Conservation (phyloP, 2,113 vertebrate genomes). For the Panurus biarmicus region DNA sequence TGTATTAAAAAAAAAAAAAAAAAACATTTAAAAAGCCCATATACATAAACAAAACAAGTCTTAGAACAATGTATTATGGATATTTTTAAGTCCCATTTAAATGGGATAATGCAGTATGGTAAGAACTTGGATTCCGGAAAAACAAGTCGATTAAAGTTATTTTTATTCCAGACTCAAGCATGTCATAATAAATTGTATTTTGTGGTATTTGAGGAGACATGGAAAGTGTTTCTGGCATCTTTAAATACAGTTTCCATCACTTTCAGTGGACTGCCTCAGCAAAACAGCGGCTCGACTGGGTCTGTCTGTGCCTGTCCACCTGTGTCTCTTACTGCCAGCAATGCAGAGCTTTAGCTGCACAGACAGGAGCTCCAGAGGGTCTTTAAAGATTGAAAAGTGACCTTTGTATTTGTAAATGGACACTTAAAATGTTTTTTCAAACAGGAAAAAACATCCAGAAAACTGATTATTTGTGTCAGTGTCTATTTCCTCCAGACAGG, state of each 20-base stretch:
- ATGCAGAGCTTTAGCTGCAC: neutral
- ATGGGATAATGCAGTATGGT: neutral
- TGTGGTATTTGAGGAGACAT: neutral
- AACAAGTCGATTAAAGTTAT: neutral
- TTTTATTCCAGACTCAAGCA: neutral
- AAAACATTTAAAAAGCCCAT: neutral
- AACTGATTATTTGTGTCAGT: neutral
- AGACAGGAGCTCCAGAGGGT: neutral
- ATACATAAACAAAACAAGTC: neutral
- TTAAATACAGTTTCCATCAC: neutral
- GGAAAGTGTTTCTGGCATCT: conserved; percentile 3
- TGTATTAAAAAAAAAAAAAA: no score
- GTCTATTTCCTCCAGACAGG: accelerated
- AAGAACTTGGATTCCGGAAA: neutral
- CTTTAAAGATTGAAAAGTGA: neutral
- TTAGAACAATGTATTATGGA: neutral
- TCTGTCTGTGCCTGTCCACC: neutral
- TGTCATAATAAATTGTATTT: neutral
- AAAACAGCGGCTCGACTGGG: neutral
- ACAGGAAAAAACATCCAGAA: neutral
- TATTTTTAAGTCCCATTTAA: neutral
- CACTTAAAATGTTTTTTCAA: neutral
- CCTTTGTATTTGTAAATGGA: neutral
- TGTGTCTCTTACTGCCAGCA: neutral
- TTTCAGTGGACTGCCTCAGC: neutral